A percentile compares a stretch with the other conserved stretches of the same genome.
These are phyloP conservation scores for Brachypterus glaber DNA, from an alignment of 2,888 invertebrate genomes.

Conservation along the genomic window DNA sequence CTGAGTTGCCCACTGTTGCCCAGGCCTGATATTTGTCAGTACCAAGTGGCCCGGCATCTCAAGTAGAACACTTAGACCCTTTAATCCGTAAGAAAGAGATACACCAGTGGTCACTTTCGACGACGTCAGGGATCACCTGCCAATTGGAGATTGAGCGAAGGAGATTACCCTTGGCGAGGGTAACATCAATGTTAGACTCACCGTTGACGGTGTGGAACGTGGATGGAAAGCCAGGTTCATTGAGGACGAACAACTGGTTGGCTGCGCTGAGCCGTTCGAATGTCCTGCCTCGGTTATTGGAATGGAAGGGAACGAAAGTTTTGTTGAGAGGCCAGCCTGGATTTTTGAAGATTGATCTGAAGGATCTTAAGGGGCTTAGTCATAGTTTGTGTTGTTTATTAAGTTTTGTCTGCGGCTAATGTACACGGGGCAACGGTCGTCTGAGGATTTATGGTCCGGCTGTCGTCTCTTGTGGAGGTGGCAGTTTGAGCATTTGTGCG, in stretches of 20 bases:
- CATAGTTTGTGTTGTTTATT: too few species aligned
- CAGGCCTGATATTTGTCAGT: neutral
- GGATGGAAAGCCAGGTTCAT: neutral
- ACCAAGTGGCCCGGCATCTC: neutral
- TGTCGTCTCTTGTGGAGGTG: too few species aligned
- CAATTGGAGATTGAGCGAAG: neutral
- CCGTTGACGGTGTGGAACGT: conserved; percentile 10
- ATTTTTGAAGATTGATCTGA: neutral
- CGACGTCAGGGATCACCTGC: neutral
- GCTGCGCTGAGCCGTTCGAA: neutral
- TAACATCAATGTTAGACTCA: neutral
- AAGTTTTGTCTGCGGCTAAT: too few species aligned
- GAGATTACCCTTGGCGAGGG: neutral
- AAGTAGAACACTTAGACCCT: neutral
- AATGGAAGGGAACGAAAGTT: too few species aligned
- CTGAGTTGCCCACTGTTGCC: too few species aligned
- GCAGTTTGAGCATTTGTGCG: neutral
- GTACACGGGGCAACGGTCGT: too few species aligned
- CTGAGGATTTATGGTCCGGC: too few species aligned
- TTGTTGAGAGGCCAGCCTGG: too few species aligned
- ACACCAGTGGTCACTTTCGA: neutral
- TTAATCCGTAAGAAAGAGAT: neutral
- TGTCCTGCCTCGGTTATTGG: neutral
- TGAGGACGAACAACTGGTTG: conserved; percentile 4
- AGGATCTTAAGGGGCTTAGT: neutral